Evolutionary conservation across 2,113 vertebrate species (phyloP).

Genomic region (Alaudala cheleensis): DNA sequence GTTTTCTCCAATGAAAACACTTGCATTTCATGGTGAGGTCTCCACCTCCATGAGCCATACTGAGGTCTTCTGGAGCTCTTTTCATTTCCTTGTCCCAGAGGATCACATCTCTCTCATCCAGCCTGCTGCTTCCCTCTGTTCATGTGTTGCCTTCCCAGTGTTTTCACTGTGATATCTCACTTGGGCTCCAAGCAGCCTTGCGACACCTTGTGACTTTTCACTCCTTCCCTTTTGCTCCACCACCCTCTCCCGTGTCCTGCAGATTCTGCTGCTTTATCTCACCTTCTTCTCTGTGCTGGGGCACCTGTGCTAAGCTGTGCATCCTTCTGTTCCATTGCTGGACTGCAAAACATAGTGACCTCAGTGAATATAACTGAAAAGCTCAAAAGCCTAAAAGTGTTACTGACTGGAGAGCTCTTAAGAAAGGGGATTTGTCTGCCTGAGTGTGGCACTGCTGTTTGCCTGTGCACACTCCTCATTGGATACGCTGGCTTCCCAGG

Average conservation of each 20-base stretch:
- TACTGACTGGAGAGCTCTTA: background rate
- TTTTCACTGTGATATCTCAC: rapidly evolving
- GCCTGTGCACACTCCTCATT: background rate
- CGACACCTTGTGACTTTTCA: background rate
- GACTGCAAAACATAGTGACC: background rate
- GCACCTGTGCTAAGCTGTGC: background rate
- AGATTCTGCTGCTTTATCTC: background rate
- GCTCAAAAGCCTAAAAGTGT: background rate
- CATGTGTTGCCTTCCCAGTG: background rate
- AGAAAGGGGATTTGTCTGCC: background rate
- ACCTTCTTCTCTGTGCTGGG: background rate
- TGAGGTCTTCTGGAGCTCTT: background rate
- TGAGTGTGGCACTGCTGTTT: background rate
- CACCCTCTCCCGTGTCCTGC: background rate
- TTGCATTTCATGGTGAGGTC: background rate
- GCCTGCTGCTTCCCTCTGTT: background rate
- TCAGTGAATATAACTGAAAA: background rate
- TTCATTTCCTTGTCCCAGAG: background rate
- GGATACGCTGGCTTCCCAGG: background rate
- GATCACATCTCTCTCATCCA: background rate
- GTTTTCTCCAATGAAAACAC: background rate
- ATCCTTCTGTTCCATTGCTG: background rate
- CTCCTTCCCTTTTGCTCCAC: background rate
- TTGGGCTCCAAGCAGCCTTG: background rate
- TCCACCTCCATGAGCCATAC: background rate